phyloP scores from a whole-genome alignment of 2,888 invertebrate genomes.

The Clivina fossor region DNA sequence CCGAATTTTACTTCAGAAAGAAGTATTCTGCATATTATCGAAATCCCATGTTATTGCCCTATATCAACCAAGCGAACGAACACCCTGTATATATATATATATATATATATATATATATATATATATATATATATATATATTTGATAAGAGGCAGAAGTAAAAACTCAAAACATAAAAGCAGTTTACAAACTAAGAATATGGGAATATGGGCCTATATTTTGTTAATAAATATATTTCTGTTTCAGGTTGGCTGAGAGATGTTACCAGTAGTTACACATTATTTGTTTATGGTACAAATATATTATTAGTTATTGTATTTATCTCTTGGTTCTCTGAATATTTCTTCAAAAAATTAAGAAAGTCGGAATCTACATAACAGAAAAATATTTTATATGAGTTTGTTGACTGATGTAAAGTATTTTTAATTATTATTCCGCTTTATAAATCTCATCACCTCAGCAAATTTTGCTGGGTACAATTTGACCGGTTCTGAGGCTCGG shows the following conservation, averaged over 20 bases:
- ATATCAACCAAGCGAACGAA: no score
- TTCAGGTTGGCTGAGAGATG: slow-evolving; percentile 68
- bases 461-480: no score
- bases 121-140: background rate
- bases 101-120: background rate
- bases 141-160: background rate
- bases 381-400: no score
- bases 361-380: no score
- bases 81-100: no score
- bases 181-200: background rate
- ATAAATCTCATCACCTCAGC: no score
- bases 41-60: no score
- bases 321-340: slow-evolving; percentile 64
- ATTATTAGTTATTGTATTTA: slow-evolving; percentile 57
- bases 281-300: slow-evolving; percentile 66
- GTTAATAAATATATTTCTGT: slow-evolving; percentile 39
- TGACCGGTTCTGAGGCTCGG: no score
- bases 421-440: no score
- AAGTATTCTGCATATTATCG: no score
- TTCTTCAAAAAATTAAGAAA: slow-evolving; percentile 40
- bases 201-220: background rate
- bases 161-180: background rate
- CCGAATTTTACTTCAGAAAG: no score
- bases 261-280: slow-evolving; percentile 61
- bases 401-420: no score